Conservation (phyloP, 2,888 invertebrate genomes). For the Chrysotoxum bicinctum region DNA sequence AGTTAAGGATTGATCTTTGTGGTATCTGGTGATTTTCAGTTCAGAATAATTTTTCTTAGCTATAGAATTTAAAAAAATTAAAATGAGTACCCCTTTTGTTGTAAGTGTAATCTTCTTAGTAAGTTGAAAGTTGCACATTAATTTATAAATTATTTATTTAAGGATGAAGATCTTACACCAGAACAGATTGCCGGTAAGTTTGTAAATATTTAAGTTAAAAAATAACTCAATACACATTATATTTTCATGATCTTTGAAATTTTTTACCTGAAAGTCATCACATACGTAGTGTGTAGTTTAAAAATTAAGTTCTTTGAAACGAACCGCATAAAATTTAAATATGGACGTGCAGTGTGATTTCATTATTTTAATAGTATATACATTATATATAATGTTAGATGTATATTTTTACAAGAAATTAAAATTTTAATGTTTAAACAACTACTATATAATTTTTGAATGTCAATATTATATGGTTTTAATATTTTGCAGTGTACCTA, state of each 20-base stretch:
- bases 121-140: not conserved
- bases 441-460: too few species aligned
- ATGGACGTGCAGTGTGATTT: not conserved
- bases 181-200: constrained; percentile 95
- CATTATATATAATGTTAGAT: not conserved
- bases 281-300: not conserved
- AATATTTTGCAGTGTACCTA: too few species aligned
- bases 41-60: not conserved
- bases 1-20: constrained; percentile 64
- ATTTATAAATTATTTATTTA: constrained; percentile 34
- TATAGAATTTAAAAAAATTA: constrained; percentile 18
- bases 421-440: too few species aligned
- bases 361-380: not conserved
- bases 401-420: not conserved
- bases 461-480: too few species aligned
- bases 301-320: not conserved
- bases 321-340: not conserved
- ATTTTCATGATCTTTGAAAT: not conserved
- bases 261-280: too few species aligned
- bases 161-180: constrained; percentile 95
- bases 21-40: constrained; percentile 53
- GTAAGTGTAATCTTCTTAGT: constrained; percentile 41
- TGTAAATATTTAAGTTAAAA: too few species aligned
- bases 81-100: constrained; percentile 56
- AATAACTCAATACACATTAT: not conserved